A percentile compares a stretch with the other conserved stretches of the same genome.
Evolutionary conservation across 2,113 vertebrate species (phyloP).

Genomic region (Symphodus melops): DNA sequence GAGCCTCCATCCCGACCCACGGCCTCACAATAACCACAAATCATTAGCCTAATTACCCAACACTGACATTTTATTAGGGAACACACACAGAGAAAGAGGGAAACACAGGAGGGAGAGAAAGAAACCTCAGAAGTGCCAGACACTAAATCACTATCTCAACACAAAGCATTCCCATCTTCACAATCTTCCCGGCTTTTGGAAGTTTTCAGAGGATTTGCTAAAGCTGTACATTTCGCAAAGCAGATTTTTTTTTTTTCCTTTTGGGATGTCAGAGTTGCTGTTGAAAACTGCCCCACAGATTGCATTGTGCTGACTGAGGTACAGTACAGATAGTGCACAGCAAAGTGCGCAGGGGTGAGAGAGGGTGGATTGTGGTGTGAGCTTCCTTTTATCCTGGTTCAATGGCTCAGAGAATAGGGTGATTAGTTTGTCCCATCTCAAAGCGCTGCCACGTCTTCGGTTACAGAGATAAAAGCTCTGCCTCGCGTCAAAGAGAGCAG

Average conservation of each 20-base stretch:
- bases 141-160: conserved; percentile 69
- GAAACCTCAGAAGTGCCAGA: conserved; percentile 42
- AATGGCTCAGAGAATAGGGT: conserved; percentile 77
- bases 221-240: conserved; percentile 64
- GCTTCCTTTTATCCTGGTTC: conserved; percentile 79
- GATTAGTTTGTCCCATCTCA: conserved; percentile 78
- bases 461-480: conserved; percentile 78
- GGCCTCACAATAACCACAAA: conserved; percentile 48
- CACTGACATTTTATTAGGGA: conserved; percentile 48
- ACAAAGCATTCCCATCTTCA: conserved; percentile 70
- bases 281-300: conserved; percentile 64
- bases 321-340: conserved; percentile 63
- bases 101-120: conserved; percentile 5
- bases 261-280: conserved; percentile 47
- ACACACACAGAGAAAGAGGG: conserved; percentile 36
- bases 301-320: conserved; percentile 70
- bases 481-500: conserved; percentile 56
- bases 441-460: conserved; percentile 75
- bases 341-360: conserved; percentile 66
- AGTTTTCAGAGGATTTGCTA: conserved; percentile 63
- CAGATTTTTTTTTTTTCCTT: conserved; percentile 38
- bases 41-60: conserved; percentile 68
- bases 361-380: conserved; percentile 63
- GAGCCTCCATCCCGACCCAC: conserved; percentile 31
- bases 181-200: conserved; percentile 54